Evolutionary conservation across 2,797 vertebrate genomes (phyloP).

Genomic region (Neosilurus hyrtlii): DNA sequence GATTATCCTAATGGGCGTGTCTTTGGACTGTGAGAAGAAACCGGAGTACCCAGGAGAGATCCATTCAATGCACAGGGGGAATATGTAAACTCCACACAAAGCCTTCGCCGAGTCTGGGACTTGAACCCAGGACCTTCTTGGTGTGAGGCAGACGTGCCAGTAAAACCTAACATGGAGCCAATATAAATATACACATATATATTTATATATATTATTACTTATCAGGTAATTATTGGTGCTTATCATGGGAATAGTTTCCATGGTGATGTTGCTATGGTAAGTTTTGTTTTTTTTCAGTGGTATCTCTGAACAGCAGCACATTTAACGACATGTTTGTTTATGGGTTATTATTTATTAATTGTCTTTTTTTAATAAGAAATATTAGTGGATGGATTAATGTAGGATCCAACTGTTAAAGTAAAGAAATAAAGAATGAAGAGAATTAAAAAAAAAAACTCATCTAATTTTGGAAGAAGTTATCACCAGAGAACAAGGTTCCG

Average conservation of each 20-base stretch:
- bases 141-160: too few species aligned
- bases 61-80: too few species aligned
- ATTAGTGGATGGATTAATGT: too few species aligned
- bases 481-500: neutral
- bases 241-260: neutral
- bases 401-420: neutral
- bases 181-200: too few species aligned
- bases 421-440: neutral
- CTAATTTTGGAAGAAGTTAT: neutral
- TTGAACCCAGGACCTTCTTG: too few species aligned
- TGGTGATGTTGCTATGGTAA: neutral
- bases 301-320: neutral
- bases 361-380: neutral
- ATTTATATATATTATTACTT: neutral
- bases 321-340: neutral
- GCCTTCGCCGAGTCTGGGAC: too few species aligned
- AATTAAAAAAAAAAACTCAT: neutral
- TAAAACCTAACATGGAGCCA: too few species aligned
- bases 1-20: too few species aligned
- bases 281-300: neutral
- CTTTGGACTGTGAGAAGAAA: too few species aligned
- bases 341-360: neutral
- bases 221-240: neutral
- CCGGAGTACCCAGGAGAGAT: too few species aligned
- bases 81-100: too few species aligned